phyloP scores from a whole-genome alignment of 1,140 invertebrate genomes.

The Cydia amplana region DNA sequence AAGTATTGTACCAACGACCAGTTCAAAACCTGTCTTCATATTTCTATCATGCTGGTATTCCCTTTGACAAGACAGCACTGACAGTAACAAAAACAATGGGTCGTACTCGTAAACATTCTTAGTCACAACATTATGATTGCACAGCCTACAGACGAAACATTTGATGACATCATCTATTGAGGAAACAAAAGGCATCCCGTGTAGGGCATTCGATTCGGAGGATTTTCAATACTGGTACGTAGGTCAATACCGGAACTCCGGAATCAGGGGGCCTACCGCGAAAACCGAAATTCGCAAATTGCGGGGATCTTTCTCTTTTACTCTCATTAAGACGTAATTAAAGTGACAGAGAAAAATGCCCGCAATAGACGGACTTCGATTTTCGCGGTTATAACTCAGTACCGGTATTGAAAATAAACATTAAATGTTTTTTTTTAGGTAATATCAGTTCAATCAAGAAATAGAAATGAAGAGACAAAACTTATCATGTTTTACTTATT shows the following conservation, averaged over 20 bases:
- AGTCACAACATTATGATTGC: constrained; percentile 14
- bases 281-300: too few species aligned
- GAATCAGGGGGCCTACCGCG: too few species aligned
- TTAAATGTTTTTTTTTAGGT: too few species aligned
- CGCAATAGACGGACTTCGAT: too few species aligned
- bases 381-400: too few species aligned
- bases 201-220: neutral
- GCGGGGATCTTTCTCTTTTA: too few species aligned
- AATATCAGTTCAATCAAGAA: too few species aligned
- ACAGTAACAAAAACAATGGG: constrained; percentile 4
- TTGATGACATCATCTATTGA: neutral
- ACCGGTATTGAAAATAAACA: too few species aligned
- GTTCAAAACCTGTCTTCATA: neutral
- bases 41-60: neutral
- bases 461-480: too few species aligned
- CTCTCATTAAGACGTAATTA: too few species aligned
- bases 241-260: too few species aligned
- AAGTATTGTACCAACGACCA: neutral
- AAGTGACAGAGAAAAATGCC: too few species aligned
- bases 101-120: neutral
- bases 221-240: neutral
- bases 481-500: neutral
- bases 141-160: constrained; percentile 11
- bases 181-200: constrained; percentile 1
- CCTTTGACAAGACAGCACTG: neutral